phyloP scores from a whole-genome alignment of 2,888 invertebrate genomes.

The Acrobeloides nanus region DNA sequence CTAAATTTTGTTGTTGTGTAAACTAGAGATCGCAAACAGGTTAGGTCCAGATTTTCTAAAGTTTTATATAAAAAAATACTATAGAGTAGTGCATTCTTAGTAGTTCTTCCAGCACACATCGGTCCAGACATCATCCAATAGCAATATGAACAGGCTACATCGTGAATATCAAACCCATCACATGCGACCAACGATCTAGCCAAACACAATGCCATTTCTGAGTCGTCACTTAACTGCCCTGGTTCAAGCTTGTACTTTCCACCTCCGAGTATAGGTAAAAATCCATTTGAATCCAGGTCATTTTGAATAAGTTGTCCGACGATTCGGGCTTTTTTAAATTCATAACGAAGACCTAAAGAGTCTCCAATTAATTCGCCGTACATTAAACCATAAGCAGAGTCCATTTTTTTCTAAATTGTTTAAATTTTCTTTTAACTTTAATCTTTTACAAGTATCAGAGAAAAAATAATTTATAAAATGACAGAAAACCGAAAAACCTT shows the following conservation, averaged over 20 bases:
- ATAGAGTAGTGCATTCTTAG: constrained; percentile 8
- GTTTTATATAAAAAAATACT: too few relatives aligned
- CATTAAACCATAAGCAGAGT: constrained; percentile 11
- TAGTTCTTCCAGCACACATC: constrained; percentile 16
- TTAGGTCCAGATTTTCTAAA: too few relatives aligned
- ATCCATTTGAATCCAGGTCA: neutral
- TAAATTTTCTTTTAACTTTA: too few relatives aligned
- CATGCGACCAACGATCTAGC: constrained; percentile 14
- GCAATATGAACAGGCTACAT: constrained; percentile 20
- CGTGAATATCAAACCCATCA: constrained; percentile 10
- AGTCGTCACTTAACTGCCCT: constrained; percentile 23
- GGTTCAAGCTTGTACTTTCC: constrained; percentile 3
- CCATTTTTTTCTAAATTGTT: too few relatives aligned
- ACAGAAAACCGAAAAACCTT: too few relatives aligned
- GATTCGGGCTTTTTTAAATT: constrained; percentile 11
- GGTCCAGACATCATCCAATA: constrained; percentile 16
- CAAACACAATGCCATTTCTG: constrained; percentile 23
- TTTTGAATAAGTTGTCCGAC: constrained; percentile 9
- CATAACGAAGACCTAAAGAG: constrained; percentile 20
- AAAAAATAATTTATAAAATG: too few relatives aligned
- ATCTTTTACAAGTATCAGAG: too few relatives aligned
- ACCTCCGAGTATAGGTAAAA: constrained; percentile 21
- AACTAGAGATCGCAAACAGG: too few relatives aligned
- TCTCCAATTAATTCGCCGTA: constrained; percentile 23
- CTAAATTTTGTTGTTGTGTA: too few relatives aligned